Evolutionary conservation across 2,113 vertebrate genomes (phyloP), one percentile per base, ranked within the genome.

Genomic region (Machaerirhynchus nigripectus): DNA sequence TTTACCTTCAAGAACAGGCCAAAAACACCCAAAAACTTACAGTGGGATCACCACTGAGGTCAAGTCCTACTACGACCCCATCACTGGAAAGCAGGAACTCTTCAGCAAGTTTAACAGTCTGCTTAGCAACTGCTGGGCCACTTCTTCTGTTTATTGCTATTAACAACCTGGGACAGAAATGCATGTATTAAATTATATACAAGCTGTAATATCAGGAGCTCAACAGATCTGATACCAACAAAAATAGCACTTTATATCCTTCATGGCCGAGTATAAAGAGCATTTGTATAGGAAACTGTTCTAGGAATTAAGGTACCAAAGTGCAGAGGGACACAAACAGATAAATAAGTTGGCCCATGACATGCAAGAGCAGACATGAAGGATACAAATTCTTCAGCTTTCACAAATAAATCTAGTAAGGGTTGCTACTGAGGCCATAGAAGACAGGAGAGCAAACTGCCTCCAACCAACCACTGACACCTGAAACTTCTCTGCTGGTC

Each of bases 51-150:
- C 99, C 99, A 69, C 99, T 99, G 70, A 99, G 98, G 88, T 99
- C 99, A 53, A 99, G 90, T 87, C 99, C 99, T 70, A 99, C 97
- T 79, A 99, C 99, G 93, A 98, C 74, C 42, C 98, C 98, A 63
- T 98, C 98, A 39, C 98, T 97, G 39, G 98, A 99, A 85, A 98
- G 96, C 96, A 99, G 98, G 95, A 99, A 99, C 39, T 99, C 98
- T 95, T 99, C 98, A 20, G 99, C 99, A 83, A 99, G 97, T 95
- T 99, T 99, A 88, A 99, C 99, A 2, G 98, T 99, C 97, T 99
- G 98, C 97, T 99, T 98, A 27, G 99, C 99, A 96, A 98, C 98
- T 53, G 96, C 90, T 5, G 98, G 90, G n/a, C 99, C 99, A 93
- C 98, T 96, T 97, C 98, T 98, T 96, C 99, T 99, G 84, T 99